Conservation (phyloP, 1,140 invertebrate genomes). For the Ericerus pela region DNA sequence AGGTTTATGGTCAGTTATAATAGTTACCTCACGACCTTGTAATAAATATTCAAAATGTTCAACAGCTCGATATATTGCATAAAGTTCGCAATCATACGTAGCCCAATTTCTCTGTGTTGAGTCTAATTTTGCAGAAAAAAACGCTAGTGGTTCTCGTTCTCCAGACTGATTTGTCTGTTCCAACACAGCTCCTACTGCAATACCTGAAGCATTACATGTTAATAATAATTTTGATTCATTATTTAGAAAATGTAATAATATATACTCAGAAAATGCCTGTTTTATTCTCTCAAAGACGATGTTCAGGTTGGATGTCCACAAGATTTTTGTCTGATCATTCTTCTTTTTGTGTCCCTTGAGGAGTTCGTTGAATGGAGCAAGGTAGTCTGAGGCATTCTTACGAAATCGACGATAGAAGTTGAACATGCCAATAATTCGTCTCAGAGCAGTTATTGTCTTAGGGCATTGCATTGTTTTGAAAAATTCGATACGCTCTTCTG, state of each 20-base stretch:
- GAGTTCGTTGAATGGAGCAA: background rate
- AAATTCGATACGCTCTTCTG: background rate
- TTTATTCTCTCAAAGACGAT: background rate
- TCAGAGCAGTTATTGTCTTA: background rate
- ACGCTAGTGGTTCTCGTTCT: slow-evolving; percentile 19
- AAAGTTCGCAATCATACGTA: slow-evolving; percentile 29
- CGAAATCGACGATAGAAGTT: background rate
- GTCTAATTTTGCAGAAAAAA: slow-evolving; percentile 21
- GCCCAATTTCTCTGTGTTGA: slow-evolving; percentile 19
- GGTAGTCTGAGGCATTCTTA: background rate
- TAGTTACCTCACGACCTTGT: slow-evolving; percentile 25
- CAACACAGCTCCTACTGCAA: background rate
- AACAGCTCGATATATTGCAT: slow-evolving; percentile 26
- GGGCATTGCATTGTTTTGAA: background rate
- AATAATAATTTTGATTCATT: background rate
- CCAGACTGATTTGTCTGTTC: background rate
- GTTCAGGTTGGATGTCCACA: background rate
- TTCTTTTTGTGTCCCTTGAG: background rate
- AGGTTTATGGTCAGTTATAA: slow-evolving; percentile 33
- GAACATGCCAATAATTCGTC: background rate
- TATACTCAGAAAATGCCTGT: background rate
- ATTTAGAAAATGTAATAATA: background rate
- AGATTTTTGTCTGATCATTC: background rate
- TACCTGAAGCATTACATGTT: background rate
- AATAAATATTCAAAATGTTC: slow-evolving; percentile 27